Percentiles rank a stretch among this genome's conserved stretches.
Evolutionary conservation across 2,888 invertebrate genomes (phyloP).

Genomic region (Cylloceria caligata): DNA sequence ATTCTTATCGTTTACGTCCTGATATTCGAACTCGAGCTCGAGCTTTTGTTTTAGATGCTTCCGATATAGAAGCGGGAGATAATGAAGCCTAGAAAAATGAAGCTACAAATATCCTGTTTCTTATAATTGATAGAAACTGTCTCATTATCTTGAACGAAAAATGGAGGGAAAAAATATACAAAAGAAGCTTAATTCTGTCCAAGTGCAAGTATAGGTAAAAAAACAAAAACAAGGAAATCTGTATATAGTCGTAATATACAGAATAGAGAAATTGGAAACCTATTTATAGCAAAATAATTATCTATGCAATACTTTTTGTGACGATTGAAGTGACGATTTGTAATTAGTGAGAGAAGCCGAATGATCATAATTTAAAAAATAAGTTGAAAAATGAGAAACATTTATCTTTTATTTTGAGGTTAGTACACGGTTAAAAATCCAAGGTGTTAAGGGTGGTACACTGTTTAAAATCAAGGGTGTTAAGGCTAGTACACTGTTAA

Average conservation of each 20-base stretch:
- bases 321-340: slow-evolving; percentile 7
- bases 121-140: neutral
- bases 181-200: neutral
- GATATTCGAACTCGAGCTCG: neutral
- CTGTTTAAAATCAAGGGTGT: no score
- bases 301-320: neutral
- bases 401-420: no score
- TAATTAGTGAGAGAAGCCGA: slow-evolving; percentile 20
- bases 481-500: no score
- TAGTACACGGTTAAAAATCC: no score
- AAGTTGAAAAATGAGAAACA: neutral
- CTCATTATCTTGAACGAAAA: neutral
- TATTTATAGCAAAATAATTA: slow-evolving; percentile 3
- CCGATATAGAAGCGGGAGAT: slow-evolving; percentile 1
- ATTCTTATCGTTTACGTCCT: slow-evolving; percentile 32
- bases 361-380: neutral
- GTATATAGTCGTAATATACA: neutral
- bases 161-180: neutral
- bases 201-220: neutral
- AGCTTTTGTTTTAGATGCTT: slow-evolving; percentile 22
- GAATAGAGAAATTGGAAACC: neutral
- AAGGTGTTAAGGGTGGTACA: no score
- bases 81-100: neutral
- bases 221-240: neutral
- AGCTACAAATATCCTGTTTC: neutral